Percentiles rank a stretch among this genome's conserved stretches.
phyloP scores from a whole-genome alignment of 2,888 invertebrate genomes.

The Synanthedon vespiformis region DNA sequence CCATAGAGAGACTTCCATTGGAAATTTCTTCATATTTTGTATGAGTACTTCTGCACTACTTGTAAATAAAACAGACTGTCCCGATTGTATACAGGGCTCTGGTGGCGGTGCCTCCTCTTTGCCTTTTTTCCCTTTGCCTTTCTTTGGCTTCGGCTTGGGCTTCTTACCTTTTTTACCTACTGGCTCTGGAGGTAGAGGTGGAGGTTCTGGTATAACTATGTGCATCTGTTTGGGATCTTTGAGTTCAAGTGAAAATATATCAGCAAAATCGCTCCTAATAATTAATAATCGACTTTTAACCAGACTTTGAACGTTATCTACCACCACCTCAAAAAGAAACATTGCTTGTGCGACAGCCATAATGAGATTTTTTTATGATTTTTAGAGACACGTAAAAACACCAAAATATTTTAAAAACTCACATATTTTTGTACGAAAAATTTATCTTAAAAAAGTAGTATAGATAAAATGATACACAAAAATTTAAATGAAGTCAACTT shows the following conservation, averaged over 20 bases:
- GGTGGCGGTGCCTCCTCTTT: conserved; percentile 34
- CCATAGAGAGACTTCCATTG: conserved; percentile 51
- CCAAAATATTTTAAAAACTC: neutral
- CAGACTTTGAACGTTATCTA: conserved; percentile 41
- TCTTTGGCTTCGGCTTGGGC: conserved; percentile 30
- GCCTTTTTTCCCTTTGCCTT: conserved; percentile 41
- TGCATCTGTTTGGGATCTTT: conserved; percentile 60
- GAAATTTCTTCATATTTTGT: conserved; percentile 45
- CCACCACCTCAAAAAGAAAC: conserved; percentile 59
- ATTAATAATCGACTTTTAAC: conserved; percentile 39
- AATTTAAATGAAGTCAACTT: no score
- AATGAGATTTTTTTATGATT: conserved; percentile 7
- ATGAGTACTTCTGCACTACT: conserved; percentile 49
- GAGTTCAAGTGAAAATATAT: conserved; percentile 54
- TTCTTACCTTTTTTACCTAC: conserved; percentile 37
- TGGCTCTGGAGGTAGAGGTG: conserved; percentile 49
- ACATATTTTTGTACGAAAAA: neutral
- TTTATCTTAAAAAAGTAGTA: no score
- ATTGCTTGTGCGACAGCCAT: conserved; percentile 54
- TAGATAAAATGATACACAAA: no score
- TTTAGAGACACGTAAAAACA: neutral
- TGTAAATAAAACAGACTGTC: conserved; percentile 54
- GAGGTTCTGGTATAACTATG: conserved; percentile 55
- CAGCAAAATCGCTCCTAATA: conserved; percentile 52
- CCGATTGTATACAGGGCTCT: conserved; percentile 52